Conservation (phyloP, 2,888 invertebrate species). For the Subacronicta megacephala region DNA sequence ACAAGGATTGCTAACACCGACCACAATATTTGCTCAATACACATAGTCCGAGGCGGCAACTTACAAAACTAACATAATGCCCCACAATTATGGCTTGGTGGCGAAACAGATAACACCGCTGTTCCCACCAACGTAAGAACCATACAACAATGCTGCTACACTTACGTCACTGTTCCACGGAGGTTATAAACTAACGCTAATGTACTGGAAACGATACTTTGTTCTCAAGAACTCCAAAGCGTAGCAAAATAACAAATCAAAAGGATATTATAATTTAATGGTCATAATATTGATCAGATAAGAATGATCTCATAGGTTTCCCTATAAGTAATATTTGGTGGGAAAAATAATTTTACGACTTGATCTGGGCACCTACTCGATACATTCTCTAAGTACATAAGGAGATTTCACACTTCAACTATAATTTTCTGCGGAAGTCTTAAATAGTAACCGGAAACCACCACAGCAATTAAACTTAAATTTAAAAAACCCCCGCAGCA, state of each 20-base stretch:
- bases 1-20: conserved; percentile 13
- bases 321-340: no score
- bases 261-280: background rate
- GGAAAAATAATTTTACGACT: no score
- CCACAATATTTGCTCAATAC: conserved; percentile 32
- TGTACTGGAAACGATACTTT: conserved; percentile 21
- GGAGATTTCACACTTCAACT: no score
- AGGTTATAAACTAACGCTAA: conserved; percentile 34
- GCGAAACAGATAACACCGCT: conserved; percentile 33
- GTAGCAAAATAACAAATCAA: background rate
- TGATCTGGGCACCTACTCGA: no score
- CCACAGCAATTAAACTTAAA: no score
- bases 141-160: conserved; percentile 37
- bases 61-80: conserved; percentile 50
- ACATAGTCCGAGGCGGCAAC: conserved; percentile 23
- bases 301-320: no score
- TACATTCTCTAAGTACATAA: no score
- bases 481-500: no score
- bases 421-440: no score
- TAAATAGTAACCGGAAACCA: no score
- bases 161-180: conserved; percentile 34
- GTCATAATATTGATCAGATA: no score
- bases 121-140: conserved; percentile 43
- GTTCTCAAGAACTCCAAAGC: conserved; percentile 5
- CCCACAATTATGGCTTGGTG: conserved; percentile 42